These are phyloP conservation scores for Arbacia lixula DNA, from an alignment of 53 echinoderm and acorn worm genomes.

Conservation along the genomic window DNA sequence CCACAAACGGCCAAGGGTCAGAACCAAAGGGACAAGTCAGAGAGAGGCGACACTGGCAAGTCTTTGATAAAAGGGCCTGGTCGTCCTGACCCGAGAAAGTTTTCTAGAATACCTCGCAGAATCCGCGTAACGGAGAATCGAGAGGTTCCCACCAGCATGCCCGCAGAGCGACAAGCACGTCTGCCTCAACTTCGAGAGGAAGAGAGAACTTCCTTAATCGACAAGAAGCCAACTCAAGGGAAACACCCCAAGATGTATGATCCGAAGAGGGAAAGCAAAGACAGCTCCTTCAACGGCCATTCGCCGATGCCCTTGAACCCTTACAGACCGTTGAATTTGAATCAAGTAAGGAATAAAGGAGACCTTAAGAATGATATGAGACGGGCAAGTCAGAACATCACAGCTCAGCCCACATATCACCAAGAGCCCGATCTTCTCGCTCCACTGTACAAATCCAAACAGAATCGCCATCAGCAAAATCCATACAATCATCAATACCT, in stretches of 20 bases:
- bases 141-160: not conserved
- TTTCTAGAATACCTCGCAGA: too few relatives aligned
- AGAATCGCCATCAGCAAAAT: too few relatives aligned
- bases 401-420: not conserved
- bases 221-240: not conserved
- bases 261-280: constrained; percentile 58
- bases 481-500: too few relatives aligned
- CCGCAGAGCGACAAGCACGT: constrained; percentile 1
- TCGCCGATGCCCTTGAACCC: not conserved
- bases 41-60: too few relatives aligned
- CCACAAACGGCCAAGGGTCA: too few relatives aligned
- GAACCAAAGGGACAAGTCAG: too few relatives aligned
- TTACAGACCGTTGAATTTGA: not conserved
- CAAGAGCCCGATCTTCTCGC: constrained; percentile 4
- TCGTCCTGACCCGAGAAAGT: too few relatives aligned
- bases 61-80: too few relatives aligned
- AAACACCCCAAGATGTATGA: constrained; percentile 70
- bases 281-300: not conserved
- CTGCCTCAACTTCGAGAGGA: constrained; percentile 29
- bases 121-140: too few relatives aligned
- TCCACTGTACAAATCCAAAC: not conserved
- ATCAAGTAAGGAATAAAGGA: not conserved
- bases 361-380: too few relatives aligned
- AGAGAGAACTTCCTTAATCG: not conserved
- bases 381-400: not conserved